Evolutionary conservation across 1,140 invertebrate species (phyloP), one percentile per base, ranked within the genome.

Genomic region (Ceratosolen fusciceps): DNA sequence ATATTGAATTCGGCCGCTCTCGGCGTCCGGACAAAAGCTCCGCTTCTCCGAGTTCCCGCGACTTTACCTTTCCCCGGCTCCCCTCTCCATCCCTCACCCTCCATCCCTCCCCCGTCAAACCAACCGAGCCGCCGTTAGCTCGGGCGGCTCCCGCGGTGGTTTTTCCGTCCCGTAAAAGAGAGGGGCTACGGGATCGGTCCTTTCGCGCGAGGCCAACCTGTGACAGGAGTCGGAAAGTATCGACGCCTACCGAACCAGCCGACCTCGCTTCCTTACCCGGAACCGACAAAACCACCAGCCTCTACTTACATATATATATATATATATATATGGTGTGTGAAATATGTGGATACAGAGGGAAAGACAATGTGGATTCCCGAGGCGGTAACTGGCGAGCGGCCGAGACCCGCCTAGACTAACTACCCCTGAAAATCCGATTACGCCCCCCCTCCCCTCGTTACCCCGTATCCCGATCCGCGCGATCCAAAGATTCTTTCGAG

Each of bases 1-100:
- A 85, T 86, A 87, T 86, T 87, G 87, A 88, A 88, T 87, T 86
- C 83, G 79, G 65, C 58, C 65, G 47, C 79, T 12, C 24, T 1
- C 29, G 26, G 58, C 58, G 60, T 60, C 72, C 77, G 54, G 85
- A 88, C 86, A 88, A 88, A 87, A 73, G 76, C 62, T n/a, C n/a
- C 34, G 62, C 24, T 67, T 29, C 67, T 26, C n/a, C 58, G 68
- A 31, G 68, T 70, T 67, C 39, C 60, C 26, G n/a, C 16, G 56
- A 24, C n/a, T n/a, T n/a, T n/a, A n/a, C n/a, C n/a, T n/a, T 14
- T 52, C 12, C 21, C 16, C 31, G 19, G 26, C n/a, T 16, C 9
- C 26, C 72, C n/a, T n/a, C n/a, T n/a, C n/a, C n/a, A n/a, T n/a
- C n/a, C n/a, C n/a, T n/a, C n/a, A n/a, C n/a, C n/a, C n/a, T n/a